These are phyloP conservation scores for Apolygus lucorum DNA, from an alignment of 1,140 invertebrate species.

Conservation along the genomic window DNA sequence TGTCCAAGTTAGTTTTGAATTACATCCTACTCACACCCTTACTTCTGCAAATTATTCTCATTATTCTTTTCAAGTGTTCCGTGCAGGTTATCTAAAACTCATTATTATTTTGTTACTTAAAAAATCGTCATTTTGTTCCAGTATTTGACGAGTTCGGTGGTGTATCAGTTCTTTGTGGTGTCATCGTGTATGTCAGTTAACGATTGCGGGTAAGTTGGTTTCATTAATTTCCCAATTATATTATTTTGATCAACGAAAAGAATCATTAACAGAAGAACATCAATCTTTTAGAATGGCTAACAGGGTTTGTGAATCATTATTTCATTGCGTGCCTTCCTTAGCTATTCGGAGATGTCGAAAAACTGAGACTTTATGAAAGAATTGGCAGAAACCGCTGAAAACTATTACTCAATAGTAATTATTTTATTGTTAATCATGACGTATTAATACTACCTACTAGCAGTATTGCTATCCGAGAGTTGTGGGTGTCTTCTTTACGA, in stretches of 20 bases:
- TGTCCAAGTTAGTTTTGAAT: slow-evolving; percentile 44
- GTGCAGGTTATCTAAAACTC: neutral
- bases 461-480: too few species aligned
- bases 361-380: too few species aligned
- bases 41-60: slow-evolving; percentile 18
- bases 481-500: too few species aligned
- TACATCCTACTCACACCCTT: slow-evolving; percentile 17
- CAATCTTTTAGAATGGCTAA: too few species aligned
- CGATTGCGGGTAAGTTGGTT: slow-evolving; percentile 50
- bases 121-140: slow-evolving; percentile 39
- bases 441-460: too few species aligned
- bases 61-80: slow-evolving; percentile 23
- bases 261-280: slow-evolving; percentile 9
- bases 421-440: too few species aligned
- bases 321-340: too few species aligned
- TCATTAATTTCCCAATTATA: slow-evolving; percentile 10
- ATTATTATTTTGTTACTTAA: neutral
- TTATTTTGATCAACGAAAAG: neutral
- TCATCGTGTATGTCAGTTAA: slow-evolving; percentile 79
- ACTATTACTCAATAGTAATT: too few species aligned
- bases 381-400: too few species aligned
- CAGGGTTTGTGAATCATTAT: too few species aligned
- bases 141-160: slow-evolving; percentile 65
- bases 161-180: slow-evolving; percentile 79
- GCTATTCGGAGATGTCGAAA: too few species aligned